Conservation (phyloP, 1,140 invertebrate genomes). For the Cyclina sinensis region DNA sequence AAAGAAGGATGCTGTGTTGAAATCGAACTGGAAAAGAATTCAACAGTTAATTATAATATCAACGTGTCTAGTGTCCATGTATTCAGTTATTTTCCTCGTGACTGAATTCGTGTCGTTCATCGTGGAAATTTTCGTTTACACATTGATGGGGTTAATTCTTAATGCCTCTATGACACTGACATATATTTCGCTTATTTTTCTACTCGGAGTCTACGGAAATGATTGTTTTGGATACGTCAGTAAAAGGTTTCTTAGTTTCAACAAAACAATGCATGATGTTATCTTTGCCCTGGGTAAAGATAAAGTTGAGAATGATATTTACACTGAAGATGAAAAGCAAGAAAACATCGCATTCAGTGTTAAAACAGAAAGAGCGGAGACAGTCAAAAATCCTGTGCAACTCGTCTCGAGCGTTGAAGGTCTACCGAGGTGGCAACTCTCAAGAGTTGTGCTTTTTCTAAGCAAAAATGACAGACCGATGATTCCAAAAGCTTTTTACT, state of each 20-base stretch:
- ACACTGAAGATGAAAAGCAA: slow-evolving; percentile 56
- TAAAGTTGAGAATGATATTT: slow-evolving; percentile 69
- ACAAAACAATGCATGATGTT: slow-evolving; percentile 68
- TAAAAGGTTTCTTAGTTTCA: slow-evolving; percentile 71
- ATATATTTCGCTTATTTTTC: slow-evolving; percentile 67
- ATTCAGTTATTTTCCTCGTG: slow-evolving; percentile 66
- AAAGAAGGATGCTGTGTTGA: neutral
- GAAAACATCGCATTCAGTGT: slow-evolving; percentile 72
- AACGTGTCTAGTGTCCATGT: slow-evolving; percentile 69
- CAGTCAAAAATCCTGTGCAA: neutral
- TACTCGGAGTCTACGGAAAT: slow-evolving; percentile 70
- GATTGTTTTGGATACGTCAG: slow-evolving; percentile 70
- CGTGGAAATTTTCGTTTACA: slow-evolving; percentile 72
- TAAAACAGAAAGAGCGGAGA: slow-evolving; percentile 21
- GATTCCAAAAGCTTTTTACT: slow-evolving; percentile 59
- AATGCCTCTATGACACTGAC: slow-evolving; percentile 68
- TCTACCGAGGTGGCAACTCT: slow-evolving; percentile 27
- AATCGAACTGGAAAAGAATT: neutral
- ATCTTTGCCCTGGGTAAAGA: slow-evolving; percentile 48
- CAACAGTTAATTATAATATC: slow-evolving; percentile 55
- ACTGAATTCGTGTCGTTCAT: slow-evolving; percentile 71
- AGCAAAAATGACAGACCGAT: slow-evolving; percentile 43
- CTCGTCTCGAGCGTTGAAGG: neutral
- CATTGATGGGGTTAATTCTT: slow-evolving; percentile 73
- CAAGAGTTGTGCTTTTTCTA: slow-evolving; percentile 52